phyloP scores from a whole-genome alignment of 1,140 invertebrate genomes.

The Anadara kagoshimensis region DNA sequence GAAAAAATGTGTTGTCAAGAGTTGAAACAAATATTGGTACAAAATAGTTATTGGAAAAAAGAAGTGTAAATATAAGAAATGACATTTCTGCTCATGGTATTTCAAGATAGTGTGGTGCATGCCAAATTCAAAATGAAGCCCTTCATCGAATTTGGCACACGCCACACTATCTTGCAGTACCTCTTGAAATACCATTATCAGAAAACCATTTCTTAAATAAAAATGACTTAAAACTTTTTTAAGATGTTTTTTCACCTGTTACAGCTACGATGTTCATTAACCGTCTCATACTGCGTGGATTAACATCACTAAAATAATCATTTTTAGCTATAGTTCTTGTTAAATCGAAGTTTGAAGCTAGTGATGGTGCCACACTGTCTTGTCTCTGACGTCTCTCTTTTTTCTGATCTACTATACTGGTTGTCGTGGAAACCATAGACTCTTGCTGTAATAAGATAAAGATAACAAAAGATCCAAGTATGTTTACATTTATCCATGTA shows the following conservation, averaged over 20 bases:
- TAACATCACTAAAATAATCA: conserved; percentile 85
- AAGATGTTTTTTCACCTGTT: conserved; percentile 81
- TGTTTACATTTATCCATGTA: not conserved
- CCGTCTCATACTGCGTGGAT: conserved; percentile 95
- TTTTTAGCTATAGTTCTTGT: conserved; percentile 67
- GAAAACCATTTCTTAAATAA: too few species aligned
- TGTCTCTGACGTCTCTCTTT: conserved; percentile 9
- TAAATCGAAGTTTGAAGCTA: conserved; percentile 67
- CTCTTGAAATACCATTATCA: too few species aligned
- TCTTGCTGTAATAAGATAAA: conserved; percentile 57
- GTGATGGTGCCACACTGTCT: conserved; percentile 42
- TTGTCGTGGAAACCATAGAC: conserved; percentile 49
- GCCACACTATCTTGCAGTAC: too few species aligned
- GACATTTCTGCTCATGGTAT: too few species aligned
- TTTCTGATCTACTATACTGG: conserved; percentile 3
- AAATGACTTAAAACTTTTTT: too few species aligned
- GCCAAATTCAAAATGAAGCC: too few species aligned
- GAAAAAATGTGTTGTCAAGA: too few species aligned
- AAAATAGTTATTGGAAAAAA: too few species aligned
- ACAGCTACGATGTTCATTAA: conserved; percentile 98
- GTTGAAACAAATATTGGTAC: too few species aligned
- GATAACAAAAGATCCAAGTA: conserved; percentile 4
- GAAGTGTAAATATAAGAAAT: too few species aligned
- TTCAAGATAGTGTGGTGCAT: too few species aligned
- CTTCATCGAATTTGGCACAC: too few species aligned